A percentile compares a stretch with the other conserved stretches of the same genome.
Conservation (phyloP, 2,888 invertebrate species). For the Muscina levida region DNA sequence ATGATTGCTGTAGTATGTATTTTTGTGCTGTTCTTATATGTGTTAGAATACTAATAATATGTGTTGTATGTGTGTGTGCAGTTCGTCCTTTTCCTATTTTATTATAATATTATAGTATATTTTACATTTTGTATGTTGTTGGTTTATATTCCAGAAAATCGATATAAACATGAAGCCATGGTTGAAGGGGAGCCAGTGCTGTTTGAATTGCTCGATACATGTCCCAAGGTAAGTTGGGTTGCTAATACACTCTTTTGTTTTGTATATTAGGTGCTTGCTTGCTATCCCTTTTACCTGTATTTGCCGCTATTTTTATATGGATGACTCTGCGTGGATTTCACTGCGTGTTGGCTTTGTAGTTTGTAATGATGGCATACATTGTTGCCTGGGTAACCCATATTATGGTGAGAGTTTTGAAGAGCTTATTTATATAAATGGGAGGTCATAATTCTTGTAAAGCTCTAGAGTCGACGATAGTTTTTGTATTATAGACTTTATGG, state of each 20-base stretch:
- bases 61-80: not conserved
- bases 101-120: constrained; percentile 21
- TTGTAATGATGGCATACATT: not conserved
- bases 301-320: not conserved
- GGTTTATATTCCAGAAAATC: constrained; percentile 85
- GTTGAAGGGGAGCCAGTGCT: constrained; percentile 93
- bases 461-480: too few relatives aligned
- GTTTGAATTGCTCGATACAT: constrained; percentile 94
- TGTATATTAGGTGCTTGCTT: constrained; percentile 4
- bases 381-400: constrained; percentile 15
- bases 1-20: constrained; percentile 44
- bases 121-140: constrained; percentile 25
- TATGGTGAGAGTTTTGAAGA: not conserved
- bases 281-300: not conserved
- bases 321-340: not conserved
- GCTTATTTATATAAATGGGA: too few relatives aligned
- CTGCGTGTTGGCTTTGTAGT: not conserved
- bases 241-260: constrained; percentile 29
- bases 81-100: not conserved
- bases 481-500: too few relatives aligned
- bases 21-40: not conserved
- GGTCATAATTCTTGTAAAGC: too few relatives aligned
- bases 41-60: not conserved
- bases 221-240: constrained; percentile 82
- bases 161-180: constrained; percentile 93